Percentiles rank a stretch among this genome's conserved stretches.
These are phyloP conservation scores for Drosophila truncata DNA, from an alignment of 1,140 invertebrate species.

Conservation along the genomic window DNA sequence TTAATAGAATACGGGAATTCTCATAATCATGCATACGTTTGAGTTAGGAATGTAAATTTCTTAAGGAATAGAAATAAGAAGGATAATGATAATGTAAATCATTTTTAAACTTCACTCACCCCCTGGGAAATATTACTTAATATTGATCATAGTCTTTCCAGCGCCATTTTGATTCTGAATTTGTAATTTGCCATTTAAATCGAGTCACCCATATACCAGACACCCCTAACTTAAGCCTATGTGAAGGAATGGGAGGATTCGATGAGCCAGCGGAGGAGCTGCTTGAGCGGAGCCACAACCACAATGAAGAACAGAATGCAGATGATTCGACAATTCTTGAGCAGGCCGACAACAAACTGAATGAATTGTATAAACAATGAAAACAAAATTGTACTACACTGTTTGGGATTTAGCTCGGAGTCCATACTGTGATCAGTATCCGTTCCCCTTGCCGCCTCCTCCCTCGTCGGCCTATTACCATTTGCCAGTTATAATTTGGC, in stretches of 20 bases:
- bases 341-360: conserved; percentile 66
- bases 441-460: conserved; percentile 1
- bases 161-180: not conserved
- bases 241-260: conserved; percentile 39
- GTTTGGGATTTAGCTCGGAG: conserved; percentile 9
- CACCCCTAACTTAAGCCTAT: conserved; percentile 24
- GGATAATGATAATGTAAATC: not conserved
- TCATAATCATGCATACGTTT: not conserved
- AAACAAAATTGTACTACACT: conserved; percentile 68
- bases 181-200: not conserved
- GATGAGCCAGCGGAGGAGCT: conserved; percentile 66
- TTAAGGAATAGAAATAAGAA: not conserved
- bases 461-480: conserved; percentile 55
- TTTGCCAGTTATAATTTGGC: conserved; percentile 84
- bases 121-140: not conserved
- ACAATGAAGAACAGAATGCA: conserved; percentile 71
- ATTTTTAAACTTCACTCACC: not conserved
- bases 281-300: conserved; percentile 58
- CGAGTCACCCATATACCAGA: conserved; percentile 3
- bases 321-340: conserved; percentile 77
- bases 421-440: conserved; percentile 14
- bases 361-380: conserved; percentile 58
- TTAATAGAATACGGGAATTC: no score
- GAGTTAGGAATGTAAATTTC: conserved; percentile 2
- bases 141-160: not conserved